A percentile compares a stretch with the other conserved stretches of the same genome.
These are phyloP conservation scores for Mixornis gularis DNA, from an alignment of 2,113 vertebrate species.

Conservation along the genomic window DNA sequence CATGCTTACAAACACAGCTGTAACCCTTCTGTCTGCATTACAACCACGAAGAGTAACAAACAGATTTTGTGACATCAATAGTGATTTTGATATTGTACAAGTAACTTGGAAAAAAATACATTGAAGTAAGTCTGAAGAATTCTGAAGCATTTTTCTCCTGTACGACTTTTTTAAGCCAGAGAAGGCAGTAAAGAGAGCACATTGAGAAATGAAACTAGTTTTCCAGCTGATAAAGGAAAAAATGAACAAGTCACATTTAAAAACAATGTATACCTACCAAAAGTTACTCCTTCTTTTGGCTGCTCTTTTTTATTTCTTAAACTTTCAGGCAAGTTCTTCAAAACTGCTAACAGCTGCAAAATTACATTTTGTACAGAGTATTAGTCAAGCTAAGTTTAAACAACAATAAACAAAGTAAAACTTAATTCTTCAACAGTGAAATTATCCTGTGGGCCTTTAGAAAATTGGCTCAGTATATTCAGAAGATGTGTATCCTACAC, in stretches of 20 bases:
- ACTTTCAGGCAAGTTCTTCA: conserved; percentile 82
- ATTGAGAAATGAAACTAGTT: not conserved
- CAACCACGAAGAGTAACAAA: not conserved
- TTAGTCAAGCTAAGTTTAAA: not conserved
- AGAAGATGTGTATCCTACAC: not conserved
- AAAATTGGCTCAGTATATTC: not conserved
- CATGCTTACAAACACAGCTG: not conserved
- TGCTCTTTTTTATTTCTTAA: conserved; percentile 79
- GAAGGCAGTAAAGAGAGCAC: not conserved
- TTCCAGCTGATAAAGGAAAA: not conserved
- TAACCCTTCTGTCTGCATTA: not conserved
- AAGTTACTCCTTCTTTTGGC: conserved; percentile 76
- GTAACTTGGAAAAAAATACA: not conserved
- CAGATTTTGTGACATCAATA: not conserved
- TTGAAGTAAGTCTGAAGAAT: not conserved
- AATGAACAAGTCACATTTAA: not conserved
- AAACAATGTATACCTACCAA: conserved; percentile 72
- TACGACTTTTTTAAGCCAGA: not conserved
- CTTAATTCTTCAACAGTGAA: not conserved
- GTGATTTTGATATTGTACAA: not conserved
- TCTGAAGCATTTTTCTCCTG: not conserved
- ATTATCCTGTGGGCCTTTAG: not conserved
- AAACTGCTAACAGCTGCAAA: conserved; percentile 83
- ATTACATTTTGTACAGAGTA: not conserved
- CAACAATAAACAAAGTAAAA: not conserved